These are phyloP conservation scores for Lithophane semibrunnea DNA, from an alignment of 2,888 invertebrate genomes.

Conservation along the genomic window DNA sequence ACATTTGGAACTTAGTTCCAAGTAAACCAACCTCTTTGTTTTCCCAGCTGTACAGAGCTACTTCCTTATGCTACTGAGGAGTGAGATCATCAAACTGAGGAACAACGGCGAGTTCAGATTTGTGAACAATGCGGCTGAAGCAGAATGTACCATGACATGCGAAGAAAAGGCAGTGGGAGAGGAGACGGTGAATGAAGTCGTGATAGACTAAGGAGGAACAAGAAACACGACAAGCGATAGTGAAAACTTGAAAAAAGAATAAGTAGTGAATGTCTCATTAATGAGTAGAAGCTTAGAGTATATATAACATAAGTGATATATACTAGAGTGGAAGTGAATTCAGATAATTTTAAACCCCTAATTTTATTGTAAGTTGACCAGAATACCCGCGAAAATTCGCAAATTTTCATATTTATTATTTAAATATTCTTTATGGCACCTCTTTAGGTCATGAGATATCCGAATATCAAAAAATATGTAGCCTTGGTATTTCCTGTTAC, in stretches of 20 bases:
- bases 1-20: neutral
- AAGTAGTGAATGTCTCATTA: neutral
- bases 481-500: too few relatives aligned
- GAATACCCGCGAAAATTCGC: too few relatives aligned
- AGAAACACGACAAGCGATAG: neutral
- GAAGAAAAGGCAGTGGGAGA: neutral
- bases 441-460: too few relatives aligned
- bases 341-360: neutral
- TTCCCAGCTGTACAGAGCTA: neutral
- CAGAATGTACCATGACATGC: conserved; percentile 8
- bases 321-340: neutral
- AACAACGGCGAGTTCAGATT: too few relatives aligned
- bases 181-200: neutral
- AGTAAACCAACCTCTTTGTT: conserved; percentile 3
- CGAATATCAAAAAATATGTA: too few relatives aligned
- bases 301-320: too few relatives aligned
- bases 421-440: too few relatives aligned
- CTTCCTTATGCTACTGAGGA: neutral
- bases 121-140: too few relatives aligned
- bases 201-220: neutral
- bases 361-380: neutral
- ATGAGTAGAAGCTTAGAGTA: too few relatives aligned
- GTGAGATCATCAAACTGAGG: too few relatives aligned
- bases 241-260: too few relatives aligned
- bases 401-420: too few relatives aligned